These are phyloP conservation scores for Apostichopus japonicus DNA, from an alignment of 35 echinoderm and acorn worm species.

Conservation along the genomic window DNA sequence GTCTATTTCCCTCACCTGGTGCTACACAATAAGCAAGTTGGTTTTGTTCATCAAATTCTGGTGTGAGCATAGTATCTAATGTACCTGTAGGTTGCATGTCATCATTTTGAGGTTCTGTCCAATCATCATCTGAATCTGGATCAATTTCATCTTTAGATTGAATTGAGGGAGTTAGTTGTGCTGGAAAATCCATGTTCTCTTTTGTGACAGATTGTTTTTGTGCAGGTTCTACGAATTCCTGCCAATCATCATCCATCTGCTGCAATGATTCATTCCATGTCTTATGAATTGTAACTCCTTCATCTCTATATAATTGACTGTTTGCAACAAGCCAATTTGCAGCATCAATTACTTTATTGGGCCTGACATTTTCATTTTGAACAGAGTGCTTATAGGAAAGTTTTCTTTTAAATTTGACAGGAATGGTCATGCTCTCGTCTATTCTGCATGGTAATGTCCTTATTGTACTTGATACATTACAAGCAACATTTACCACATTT, in stretches of 20 bases:
- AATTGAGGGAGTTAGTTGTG: neutral
- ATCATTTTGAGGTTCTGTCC: neutral
- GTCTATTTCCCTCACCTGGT: conserved; percentile 53
- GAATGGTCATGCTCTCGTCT: conserved; percentile 47
- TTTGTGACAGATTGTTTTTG: neutral
- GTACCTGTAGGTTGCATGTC: conserved; percentile 11
- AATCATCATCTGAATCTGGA: conserved; percentile 12
- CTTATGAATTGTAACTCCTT: neutral
- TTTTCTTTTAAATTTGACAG: conserved; percentile 69
- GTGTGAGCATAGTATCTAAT: conserved; percentile 51
- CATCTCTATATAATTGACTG: conserved; percentile 52
- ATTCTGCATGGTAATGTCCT: conserved; percentile 35
- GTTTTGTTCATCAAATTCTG: neutral
- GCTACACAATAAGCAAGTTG: conserved; percentile 21
- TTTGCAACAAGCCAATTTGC: conserved; percentile 52
- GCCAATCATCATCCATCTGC: conserved; percentile 46
- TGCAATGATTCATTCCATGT: neutral
- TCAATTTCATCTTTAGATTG: neutral
- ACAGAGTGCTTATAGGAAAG: conserved; percentile 35
- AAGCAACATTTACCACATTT: conserved; percentile 62
- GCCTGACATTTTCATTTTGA: conserved; percentile 57
- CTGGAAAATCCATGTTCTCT: neutral
- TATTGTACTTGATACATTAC: conserved; percentile 49
- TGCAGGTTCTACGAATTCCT: conserved; percentile 1
- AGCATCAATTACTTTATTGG: conserved; percentile 59